A percentile compares a stretch with the other conserved stretches of the same genome.
Evolutionary conservation across 1,140 invertebrate species (phyloP).

Genomic region (Maconellicoccus hirsutus): DNA sequence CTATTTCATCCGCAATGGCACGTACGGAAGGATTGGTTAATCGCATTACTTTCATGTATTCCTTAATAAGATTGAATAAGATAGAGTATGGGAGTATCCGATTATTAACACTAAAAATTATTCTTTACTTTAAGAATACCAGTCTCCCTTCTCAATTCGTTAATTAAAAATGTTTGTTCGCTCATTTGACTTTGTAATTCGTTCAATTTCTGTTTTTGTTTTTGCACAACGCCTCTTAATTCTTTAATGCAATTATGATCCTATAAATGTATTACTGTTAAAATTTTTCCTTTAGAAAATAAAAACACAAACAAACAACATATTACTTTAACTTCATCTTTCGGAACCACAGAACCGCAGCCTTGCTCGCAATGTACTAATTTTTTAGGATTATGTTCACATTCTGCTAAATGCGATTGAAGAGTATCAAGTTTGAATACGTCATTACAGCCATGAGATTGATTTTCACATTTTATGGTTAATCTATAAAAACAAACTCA

Average conservation of each 20-base stretch:
- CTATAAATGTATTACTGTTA: conserved; percentile 30
- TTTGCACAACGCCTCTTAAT: conserved; percentile 67
- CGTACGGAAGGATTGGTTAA: conserved; percentile 79
- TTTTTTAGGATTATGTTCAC: conserved; percentile 87
- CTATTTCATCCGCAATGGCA: conserved; percentile 81
- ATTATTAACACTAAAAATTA: not conserved
- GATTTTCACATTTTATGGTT: conserved; percentile 82
- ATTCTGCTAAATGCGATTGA: conserved; percentile 72
- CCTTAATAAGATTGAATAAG: conserved; percentile 41
- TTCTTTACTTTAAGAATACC: conserved; percentile 40
- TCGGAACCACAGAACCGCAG: conserved; percentile 85
- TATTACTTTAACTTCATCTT: conserved; percentile 72
- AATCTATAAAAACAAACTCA: conserved; percentile 44
- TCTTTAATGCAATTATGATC: conserved; percentile 90
- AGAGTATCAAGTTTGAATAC: conserved; percentile 78
- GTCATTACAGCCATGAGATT: conserved; percentile 67
- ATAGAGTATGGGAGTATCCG: not conserved
- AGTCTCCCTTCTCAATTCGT: conserved; percentile 78
- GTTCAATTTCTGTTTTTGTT: conserved; percentile 70
- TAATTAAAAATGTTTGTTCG: conserved; percentile 74
- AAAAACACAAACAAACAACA: not conserved
- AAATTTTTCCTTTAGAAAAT: too few relatives aligned
- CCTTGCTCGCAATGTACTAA: conserved; percentile 85
- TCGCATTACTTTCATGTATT: conserved; percentile 82
- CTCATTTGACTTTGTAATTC: conserved; percentile 74